Evolutionary conservation across 1,140 invertebrate species (phyloP), one percentile per base, ranked within the genome.

Genomic region (Anastrepha ludens): DNA sequence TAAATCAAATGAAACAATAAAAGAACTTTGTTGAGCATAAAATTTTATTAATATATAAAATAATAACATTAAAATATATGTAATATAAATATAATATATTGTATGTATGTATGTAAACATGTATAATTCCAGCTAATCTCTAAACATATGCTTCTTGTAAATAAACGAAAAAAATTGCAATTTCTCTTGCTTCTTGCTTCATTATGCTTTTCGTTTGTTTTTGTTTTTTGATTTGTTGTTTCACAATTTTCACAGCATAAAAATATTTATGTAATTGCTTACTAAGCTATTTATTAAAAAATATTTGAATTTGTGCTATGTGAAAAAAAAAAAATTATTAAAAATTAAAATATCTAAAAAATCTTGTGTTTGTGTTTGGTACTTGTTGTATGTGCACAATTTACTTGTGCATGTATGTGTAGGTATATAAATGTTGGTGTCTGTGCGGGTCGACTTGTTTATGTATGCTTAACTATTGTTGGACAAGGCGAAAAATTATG

Each of bases 91-190:
- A 60, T 67, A 87, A 87, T 62, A 87, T 74, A 59, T 86, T 87
- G 55, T 29, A 29, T 89, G 86, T 86, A 85, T 81, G 74, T 81
- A 20, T 81, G 44, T 55, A 81, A 55, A 81, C n/a, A 81, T 55
- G 89, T 89, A 67, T 87, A 89, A 89, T 90, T 88, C 81, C 89
- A 87, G 88, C 90, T 89, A 90, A 91, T 89, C 88, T 91, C 90
- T 91, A 90, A 91, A 90, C 91, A 90, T 88, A 88, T 81, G 47
- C 6, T 81, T 81, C 44, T 55, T 81, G 74, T 55, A 81, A 81
- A 81, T 81, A 81, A 81, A 81, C 74, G 44, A 47, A 74, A 70
- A 70, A 70, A 44, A 44, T 78, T 11, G 44, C 15, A 39, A 29
- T 67, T 5, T 67, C 29, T 11, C 64, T 8, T 44, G 3, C 67